Evolutionary conservation across 2,797 vertebrate genomes (phyloP).

Genomic region (Meriones psammophilus): DNA sequence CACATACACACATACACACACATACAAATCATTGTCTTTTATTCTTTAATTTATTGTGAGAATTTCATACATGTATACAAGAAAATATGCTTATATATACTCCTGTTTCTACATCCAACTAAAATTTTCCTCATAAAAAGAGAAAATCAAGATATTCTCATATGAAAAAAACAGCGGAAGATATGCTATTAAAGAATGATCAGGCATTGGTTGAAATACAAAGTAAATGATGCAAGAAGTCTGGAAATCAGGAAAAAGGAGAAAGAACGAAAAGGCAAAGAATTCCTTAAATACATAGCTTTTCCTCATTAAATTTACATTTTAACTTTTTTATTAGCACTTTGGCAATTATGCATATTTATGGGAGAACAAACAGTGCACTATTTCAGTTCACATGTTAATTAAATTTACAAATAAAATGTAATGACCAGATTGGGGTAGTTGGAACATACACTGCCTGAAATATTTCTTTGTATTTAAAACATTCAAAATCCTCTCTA

Average conservation of each 20-base stretch:
- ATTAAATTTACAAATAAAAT: background rate
- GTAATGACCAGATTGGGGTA: background rate
- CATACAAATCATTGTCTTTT: background rate
- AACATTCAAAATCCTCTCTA: background rate
- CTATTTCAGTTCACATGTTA: background rate
- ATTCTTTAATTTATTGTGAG: background rate
- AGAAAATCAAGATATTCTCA: background rate
- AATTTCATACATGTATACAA: background rate
- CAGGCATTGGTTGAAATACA: conserved; percentile 27
- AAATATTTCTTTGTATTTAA: background rate
- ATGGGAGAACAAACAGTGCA: background rate
- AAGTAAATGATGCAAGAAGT: background rate
- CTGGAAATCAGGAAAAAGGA: background rate
- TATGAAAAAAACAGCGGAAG: background rate
- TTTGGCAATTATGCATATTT: background rate
- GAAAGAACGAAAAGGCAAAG: background rate
- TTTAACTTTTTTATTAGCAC: background rate
- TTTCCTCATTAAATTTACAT: background rate
- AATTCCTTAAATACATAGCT: background rate
- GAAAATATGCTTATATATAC: background rate
- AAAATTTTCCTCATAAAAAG: background rate
- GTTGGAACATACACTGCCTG: too few species aligned
- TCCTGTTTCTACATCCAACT: background rate
- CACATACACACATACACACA: background rate
- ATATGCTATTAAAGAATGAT: background rate